Evolutionary conservation across 2,888 invertebrate species (phyloP), one percentile per base, ranked within the genome.

Genomic region (Dastarcus helophoroides): DNA sequence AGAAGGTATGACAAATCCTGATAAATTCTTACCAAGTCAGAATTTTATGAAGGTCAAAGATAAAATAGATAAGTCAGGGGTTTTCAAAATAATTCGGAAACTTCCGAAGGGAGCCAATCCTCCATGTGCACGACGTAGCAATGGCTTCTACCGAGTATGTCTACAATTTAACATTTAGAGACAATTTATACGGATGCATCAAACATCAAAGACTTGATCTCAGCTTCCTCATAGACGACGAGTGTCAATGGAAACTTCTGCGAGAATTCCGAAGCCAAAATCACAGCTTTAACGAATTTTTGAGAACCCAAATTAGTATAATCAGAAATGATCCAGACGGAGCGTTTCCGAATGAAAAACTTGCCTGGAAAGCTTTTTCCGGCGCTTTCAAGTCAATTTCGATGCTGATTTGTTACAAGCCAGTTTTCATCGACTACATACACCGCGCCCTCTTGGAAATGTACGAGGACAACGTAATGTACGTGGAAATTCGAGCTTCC

Each of bases 61-160:
- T 2, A 53, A 62, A 9, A 77, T 85, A 26, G 63, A 68, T 2
- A 40, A 63, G 0, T 80, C 82, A 0, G 64, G 71, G 39, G 73
- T 84, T 0, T 83, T 75, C 47, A 56, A 69, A 40, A 65, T 82
- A 4, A 69, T 86, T 7, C 63, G 68, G 36, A 58, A 57, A 17
- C 68, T 86, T 67, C 86, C 86, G 0, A 86, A 86, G 60, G 86
- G 81, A n/a, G n/a, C n/a, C n/a, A n/a, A n/a, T n/a, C n/a, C 54
- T 83, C 7, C 84, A 83, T 51, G 64, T 73, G 0, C 83, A 83
- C 48, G 72, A 79, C 39, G 71, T 73, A 34, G 75, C 75, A 0
- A 58, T 77, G 0, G 64, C 71, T 11, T 73, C 73, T 4, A 62
- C 69, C 0, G 72, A 77, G 37, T 79, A 69, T 40, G 43, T 80